These are phyloP conservation scores for Asobara japonica DNA, from an alignment of 1,140 invertebrate species.

Conservation along the genomic window DNA sequence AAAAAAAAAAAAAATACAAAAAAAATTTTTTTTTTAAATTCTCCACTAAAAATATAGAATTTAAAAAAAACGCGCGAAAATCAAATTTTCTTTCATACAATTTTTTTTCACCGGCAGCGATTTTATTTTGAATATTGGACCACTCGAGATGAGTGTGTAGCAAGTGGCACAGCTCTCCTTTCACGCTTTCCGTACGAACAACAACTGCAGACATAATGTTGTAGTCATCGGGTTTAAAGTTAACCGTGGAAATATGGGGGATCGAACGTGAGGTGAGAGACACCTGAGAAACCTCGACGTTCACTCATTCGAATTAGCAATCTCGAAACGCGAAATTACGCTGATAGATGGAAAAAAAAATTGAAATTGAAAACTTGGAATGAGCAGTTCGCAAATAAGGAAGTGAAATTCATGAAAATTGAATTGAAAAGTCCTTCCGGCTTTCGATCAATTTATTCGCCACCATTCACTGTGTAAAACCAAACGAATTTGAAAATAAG, in stretches of 20 bases:
- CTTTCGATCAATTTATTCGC: too few relatives aligned
- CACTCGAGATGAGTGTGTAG: neutral
- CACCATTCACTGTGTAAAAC: too few relatives aligned
- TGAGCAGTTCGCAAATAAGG: neutral
- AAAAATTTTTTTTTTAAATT: too few relatives aligned
- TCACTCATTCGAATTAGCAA: neutral
- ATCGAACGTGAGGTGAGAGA: slow-evolving; percentile 8
- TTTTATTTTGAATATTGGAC: neutral
- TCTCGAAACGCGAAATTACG: neutral
- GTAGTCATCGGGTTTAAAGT: slow-evolving; percentile 6
- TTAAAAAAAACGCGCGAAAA: too few relatives aligned
- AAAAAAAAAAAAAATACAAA: too few relatives aligned
- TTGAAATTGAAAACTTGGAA: neutral
- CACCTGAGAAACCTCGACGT: slow-evolving; percentile 6
- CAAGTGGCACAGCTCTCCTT: slow-evolving; percentile 3
- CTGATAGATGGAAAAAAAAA: neutral
- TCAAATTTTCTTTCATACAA: too few relatives aligned
- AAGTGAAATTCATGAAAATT: too few relatives aligned
- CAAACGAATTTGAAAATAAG: too few relatives aligned
- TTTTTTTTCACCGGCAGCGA: neutral
- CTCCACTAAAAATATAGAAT: too few relatives aligned
- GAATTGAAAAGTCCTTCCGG: too few relatives aligned
- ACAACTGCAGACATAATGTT: slow-evolving; percentile 3
- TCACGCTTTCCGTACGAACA: neutral
- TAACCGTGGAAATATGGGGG: neutral